Base-by-base conservation (phyloP, 2,113 vertebrate species). In the Sakesphorus luctuosus region DNA sequence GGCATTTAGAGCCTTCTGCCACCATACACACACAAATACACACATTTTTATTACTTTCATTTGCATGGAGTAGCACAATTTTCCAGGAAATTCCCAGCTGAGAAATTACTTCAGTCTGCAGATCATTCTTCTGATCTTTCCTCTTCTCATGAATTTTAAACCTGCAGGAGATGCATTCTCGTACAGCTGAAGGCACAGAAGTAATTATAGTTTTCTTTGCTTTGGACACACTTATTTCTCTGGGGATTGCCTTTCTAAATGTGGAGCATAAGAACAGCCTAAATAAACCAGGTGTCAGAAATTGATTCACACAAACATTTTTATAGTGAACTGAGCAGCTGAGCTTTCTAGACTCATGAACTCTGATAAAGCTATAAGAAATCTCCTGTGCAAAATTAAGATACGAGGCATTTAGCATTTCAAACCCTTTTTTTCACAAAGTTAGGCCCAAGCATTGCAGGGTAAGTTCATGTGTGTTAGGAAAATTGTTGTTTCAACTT, bases 71-170 rank as follows among this genome's bases (percentile, higher is more conserved):
- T 80, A 84, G 36, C 56, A 36, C 3, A 53, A 17, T 86, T 92
- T 95, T 91, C 65, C 67, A 90, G 94, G 90, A 92, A 92, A 90
- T 93, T 93, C 79, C 83, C 88, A 88, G 28, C 56, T 96, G 72
- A 96, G 67, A 92, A 93, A 93, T 94, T 0, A 80, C 85, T 95
- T 90, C 75, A 96, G 85, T 28, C 82, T 88, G 67, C 59, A 91
- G 73, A 90, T 92, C 9, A 36, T 86, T 93, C 59, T 86, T 93
- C 85, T 93, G 94, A 95, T 95, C 75, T 81, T 91, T 86, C 67
- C 67, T 91, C 73, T 93, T 90, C 73, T 93, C 43, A 92, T 90
- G 92, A 92, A 86, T 96, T 95, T 88, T 86, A 94, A 96, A 94
- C 90, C 90, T 94, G 47, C 59, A 92, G 68, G 91, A 97, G 78